Percentiles rank a stretch among this genome's conserved stretches.
phyloP scores from a whole-genome alignment of 2,113 vertebrate genomes.

The Buteo buteo region DNA sequence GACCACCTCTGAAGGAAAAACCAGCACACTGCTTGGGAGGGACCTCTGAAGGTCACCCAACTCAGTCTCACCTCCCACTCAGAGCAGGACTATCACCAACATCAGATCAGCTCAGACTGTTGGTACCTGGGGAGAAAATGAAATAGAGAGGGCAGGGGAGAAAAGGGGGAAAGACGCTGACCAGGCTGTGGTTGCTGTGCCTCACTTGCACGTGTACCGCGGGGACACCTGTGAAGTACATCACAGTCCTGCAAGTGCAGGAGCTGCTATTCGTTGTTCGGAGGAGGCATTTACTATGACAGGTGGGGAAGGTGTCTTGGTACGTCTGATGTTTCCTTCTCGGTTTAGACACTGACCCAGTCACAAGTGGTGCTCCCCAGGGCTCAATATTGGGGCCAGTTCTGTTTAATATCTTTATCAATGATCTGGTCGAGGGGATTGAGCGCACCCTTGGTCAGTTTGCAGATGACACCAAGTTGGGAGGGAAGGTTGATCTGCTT shows the following conservation, averaged over 20 bases:
- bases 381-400: too few relatives aligned
- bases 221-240: background rate
- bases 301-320: background rate
- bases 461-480: too few relatives aligned
- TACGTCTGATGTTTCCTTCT: background rate
- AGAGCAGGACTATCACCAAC: background rate
- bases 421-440: too few relatives aligned
- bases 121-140: background rate
- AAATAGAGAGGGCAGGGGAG: background rate
- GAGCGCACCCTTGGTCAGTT: too few relatives aligned
- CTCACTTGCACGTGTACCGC: rapidly evolving
- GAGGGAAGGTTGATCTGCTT: too few relatives aligned
- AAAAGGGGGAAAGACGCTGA: background rate
- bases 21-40: background rate
- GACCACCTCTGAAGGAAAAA: background rate
- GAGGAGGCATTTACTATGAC: background rate
- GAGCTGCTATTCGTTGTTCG: background rate
- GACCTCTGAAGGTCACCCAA: background rate
- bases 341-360: background rate
- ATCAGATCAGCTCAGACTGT: background rate
- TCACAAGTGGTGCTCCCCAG: background rate
- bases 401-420: too few relatives aligned
- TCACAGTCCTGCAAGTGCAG: background rate
- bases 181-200: background rate
- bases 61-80: background rate